Percentiles rank a stretch among this genome's conserved stretches.
Conservation (phyloP, 2,113 vertebrate species). For the Antigone vipio region DNA sequence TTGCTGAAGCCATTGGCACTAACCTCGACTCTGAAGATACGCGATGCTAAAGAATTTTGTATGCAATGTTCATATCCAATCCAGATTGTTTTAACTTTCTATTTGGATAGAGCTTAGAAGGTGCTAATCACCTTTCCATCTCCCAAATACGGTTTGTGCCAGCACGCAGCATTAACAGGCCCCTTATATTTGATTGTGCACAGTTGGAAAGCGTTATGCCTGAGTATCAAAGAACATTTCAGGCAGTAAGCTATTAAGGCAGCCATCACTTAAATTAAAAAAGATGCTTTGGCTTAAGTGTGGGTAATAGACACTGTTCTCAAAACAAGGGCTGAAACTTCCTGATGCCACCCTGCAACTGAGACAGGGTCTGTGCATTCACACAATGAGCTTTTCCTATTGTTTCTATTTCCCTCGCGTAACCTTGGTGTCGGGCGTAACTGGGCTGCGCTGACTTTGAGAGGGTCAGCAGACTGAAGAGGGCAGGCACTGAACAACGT, state of each 20-base stretch:
- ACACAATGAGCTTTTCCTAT: not conserved
- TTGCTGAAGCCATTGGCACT: not conserved
- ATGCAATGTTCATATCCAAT: not conserved
- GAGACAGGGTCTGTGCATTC: not conserved
- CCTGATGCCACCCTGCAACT: not conserved
- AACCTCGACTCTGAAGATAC: not conserved
- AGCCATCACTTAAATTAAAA: slow-evolving; percentile 26
- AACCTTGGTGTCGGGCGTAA: not conserved
- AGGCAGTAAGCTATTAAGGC: slow-evolving; percentile 42
- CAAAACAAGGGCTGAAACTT: not conserved
- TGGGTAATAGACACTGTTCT: slow-evolving; percentile 6
- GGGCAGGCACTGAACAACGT: not conserved
- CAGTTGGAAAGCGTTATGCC: slow-evolving; percentile 26
- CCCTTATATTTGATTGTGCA: slow-evolving; percentile 17
- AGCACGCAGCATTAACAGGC: not conserved
- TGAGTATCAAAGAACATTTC: slow-evolving; percentile 18
- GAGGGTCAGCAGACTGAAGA: not conserved
- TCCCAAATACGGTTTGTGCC: slow-evolving; percentile 1
- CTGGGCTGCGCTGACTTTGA: not conserved
- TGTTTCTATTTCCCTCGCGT: not conserved
- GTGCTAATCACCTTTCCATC: slow-evolving; percentile 53
- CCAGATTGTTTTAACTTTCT: slow-evolving; percentile 41
- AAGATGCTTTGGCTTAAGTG: not conserved
- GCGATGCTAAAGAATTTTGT: not conserved
- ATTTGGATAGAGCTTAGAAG: slow-evolving; percentile 6